A percentile compares a stretch with the other conserved stretches of the same genome.
phyloP scores from a whole-genome alignment of 2,797 vertebrate species.

The Capromys pilorides region DNA sequence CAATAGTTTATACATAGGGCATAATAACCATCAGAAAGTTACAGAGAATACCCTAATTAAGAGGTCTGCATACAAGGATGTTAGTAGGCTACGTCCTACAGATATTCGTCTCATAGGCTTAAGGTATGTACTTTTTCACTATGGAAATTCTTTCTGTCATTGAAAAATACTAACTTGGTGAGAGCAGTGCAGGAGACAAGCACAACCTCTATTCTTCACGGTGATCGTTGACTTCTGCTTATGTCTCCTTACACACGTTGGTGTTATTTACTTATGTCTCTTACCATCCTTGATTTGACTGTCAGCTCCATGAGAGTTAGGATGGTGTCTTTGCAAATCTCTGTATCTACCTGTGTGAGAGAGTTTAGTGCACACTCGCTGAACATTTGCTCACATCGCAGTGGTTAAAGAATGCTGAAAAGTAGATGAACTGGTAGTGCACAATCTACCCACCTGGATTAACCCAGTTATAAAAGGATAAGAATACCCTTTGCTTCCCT shows the following conservation, averaged over 20 bases:
- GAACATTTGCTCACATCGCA: neutral
- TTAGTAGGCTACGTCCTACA: neutral
- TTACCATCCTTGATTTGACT: neutral
- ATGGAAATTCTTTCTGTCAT: neutral
- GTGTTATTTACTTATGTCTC: neutral
- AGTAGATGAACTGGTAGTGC: neutral
- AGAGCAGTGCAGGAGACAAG: neutral
- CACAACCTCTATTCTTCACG: neutral
- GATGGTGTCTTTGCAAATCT: neutral
- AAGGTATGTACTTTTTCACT: neutral
- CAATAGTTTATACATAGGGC: neutral
- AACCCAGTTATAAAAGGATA: neutral
- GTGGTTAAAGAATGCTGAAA: neutral
- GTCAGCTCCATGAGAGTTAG: neutral
- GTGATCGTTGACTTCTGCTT: neutral
- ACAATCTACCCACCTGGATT: neutral
- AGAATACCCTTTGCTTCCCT: neutral
- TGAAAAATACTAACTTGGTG: neutral
- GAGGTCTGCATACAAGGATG: rapidly evolving
- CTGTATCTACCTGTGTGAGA: neutral
- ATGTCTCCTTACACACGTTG: neutral
- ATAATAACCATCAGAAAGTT: slow-evolving; percentile 7
- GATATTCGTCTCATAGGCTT: neutral
- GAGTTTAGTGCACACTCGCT: neutral
- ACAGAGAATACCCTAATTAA: neutral